Conservation (phyloP, 2,113 vertebrate genomes). For the Salminus brasiliensis region DNA sequence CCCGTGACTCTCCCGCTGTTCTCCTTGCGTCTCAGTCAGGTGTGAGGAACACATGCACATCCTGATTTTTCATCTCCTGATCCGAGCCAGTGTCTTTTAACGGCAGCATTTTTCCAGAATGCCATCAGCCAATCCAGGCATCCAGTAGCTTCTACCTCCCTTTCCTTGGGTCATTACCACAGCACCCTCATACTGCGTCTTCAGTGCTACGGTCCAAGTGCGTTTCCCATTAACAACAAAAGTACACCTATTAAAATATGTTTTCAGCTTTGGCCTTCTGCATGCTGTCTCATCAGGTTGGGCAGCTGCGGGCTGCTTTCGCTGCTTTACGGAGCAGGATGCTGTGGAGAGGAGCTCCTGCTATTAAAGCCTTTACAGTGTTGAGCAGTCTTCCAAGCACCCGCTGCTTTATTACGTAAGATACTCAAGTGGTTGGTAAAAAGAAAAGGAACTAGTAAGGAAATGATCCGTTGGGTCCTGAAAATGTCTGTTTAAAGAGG, state of each 20-base stretch:
- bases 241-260: slow-evolving; percentile 9
- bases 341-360: neutral
- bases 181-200: neutral
- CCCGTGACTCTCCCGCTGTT: neutral
- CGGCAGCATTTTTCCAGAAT: neutral
- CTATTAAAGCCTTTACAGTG: neutral
- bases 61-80: neutral
- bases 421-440: neutral
- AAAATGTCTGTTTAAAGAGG: neutral
- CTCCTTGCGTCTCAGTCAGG: neutral
- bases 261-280: neutral
- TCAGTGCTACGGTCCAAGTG: neutral
- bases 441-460: neutral
- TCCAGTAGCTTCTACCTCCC: neutral
- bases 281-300: neutral
- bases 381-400: neutral
- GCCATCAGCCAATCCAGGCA: no score
- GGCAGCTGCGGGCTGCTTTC: neutral
- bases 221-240: neutral
- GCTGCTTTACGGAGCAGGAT: neutral
- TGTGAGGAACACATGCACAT: slow-evolving; percentile 1
- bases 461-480: neutral
- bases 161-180: neutral
- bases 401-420: neutral
- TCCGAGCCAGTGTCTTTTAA: neutral